Evolutionary conservation across 2,888 invertebrate genomes (phyloP).

Genomic region (Microlaimidae sp.): DNA sequence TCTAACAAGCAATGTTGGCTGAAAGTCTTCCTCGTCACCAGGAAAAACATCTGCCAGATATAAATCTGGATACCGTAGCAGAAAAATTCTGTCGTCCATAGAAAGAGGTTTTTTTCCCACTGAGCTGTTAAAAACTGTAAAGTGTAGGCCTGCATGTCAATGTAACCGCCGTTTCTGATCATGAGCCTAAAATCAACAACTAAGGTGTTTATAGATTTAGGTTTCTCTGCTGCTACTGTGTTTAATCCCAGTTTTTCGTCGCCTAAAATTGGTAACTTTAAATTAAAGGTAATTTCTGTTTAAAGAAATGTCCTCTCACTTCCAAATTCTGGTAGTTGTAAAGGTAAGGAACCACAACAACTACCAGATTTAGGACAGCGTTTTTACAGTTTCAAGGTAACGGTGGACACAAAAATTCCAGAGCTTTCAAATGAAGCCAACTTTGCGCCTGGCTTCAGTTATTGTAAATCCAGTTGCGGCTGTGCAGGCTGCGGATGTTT

Average conservation of each 20-base stretch:
- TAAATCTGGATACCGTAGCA: neutral
- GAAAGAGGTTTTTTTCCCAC: neutral
- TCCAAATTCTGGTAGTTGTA: neutral
- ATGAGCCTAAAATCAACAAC: neutral
- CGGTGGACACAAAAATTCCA: neutral
- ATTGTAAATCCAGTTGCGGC: neutral
- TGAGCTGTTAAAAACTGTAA: neutral
- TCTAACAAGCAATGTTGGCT: neutral
- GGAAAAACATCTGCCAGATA: neutral
- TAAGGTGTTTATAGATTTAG: neutral
- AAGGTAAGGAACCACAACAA: too few relatives aligned
- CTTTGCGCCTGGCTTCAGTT: neutral
- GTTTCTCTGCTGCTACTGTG: neutral
- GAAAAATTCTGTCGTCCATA: neutral
- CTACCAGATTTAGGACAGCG: too few relatives aligned
- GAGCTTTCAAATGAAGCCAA: neutral
- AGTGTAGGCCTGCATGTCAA: neutral
- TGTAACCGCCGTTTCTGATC: neutral
- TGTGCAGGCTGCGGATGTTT: constrained; percentile 3
- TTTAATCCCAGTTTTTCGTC: neutral
- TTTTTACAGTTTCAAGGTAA: neutral
- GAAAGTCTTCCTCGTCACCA: neutral
- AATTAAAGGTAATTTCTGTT: neutral
- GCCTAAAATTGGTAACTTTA: neutral
- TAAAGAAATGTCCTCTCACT: neutral